Evolutionary conservation across 2,113 vertebrate genomes (phyloP).

Genomic region (Dolichotis patagonum): DNA sequence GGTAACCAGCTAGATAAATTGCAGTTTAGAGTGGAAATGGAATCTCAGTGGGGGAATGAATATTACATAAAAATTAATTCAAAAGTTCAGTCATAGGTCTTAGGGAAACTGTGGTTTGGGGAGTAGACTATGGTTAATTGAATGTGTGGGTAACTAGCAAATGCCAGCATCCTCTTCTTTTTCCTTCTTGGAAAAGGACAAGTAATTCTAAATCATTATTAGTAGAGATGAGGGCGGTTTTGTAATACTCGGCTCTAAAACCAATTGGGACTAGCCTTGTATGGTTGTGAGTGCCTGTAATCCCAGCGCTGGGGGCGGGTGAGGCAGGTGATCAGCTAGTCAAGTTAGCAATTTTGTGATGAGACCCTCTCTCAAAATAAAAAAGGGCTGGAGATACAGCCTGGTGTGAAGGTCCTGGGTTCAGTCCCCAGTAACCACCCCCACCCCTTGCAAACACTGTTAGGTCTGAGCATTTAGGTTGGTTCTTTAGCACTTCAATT

Average conservation of each 20-base stretch:
- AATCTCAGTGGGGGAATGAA: neutral
- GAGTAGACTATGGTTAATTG: slow-evolving; percentile 5
- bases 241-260: slow-evolving; percentile 15
- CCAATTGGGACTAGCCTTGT: neutral
- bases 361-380: neutral
- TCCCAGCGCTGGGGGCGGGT: neutral
- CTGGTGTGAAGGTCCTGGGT: neutral
- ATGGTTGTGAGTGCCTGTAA: neutral
- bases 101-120: neutral
- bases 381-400: neutral
- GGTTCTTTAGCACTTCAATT: neutral
- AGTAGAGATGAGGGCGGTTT: neutral
- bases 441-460: neutral
- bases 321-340: neutral
- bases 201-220: neutral
- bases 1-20: neutral
- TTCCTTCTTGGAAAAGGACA: neutral
- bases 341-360: neutral
- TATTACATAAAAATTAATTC: neutral
- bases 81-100: neutral
- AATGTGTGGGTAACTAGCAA: neutral
- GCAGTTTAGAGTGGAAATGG: neutral
- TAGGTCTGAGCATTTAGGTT: neutral
- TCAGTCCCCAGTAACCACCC: neutral
- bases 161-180: slow-evolving; percentile 5